Evolutionary conservation across 2,888 invertebrate species (phyloP).

Genomic region (Molorchus minor): DNA sequence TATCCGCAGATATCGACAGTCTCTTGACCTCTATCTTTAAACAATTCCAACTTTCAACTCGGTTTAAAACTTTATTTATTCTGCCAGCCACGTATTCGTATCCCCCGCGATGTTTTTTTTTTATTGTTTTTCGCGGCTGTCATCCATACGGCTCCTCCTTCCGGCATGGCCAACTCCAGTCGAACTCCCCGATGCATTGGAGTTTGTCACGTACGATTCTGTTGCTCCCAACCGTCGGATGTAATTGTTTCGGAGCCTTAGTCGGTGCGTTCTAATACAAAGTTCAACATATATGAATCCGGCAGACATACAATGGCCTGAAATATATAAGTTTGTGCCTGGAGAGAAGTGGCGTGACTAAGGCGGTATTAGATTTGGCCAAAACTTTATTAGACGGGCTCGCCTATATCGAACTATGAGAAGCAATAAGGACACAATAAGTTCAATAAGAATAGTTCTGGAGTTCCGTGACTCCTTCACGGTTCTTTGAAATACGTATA

Average conservation of each 20-base stretch:
- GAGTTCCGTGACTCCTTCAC: too few relatives aligned
- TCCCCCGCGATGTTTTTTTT: neutral
- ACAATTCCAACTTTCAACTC: too few relatives aligned
- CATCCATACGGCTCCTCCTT: constrained; percentile 6
- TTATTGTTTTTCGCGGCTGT: constrained; percentile 6
- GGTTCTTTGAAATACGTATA: too few relatives aligned
- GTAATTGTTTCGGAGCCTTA: constrained; percentile 19
- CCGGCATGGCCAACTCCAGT: neutral
- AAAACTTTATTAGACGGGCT: constrained; percentile 8
- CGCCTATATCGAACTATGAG: too few relatives aligned
- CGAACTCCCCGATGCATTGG: constrained; percentile 8
- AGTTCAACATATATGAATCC: constrained; percentile 19
- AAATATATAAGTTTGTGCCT: neutral
- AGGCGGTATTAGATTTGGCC: constrained; percentile 7
- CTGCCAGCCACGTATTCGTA: neutral
- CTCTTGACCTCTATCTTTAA: too few relatives aligned
- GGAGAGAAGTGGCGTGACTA: constrained; percentile 7
- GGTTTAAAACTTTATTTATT: neutral
- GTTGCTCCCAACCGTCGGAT: constrained; percentile 1
- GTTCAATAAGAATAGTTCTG: too few relatives aligned
- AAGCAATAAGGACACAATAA: too few relatives aligned
- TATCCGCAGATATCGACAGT: too few relatives aligned
- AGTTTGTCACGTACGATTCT: constrained; percentile 14
- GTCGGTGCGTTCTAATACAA: constrained; percentile 1
- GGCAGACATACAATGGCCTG: constrained; percentile 6